Evolutionary conservation across 37 sponge, comb jelly and placozoan genomes (phyloP).

Genomic region (Eunapius fragilis): DNA sequence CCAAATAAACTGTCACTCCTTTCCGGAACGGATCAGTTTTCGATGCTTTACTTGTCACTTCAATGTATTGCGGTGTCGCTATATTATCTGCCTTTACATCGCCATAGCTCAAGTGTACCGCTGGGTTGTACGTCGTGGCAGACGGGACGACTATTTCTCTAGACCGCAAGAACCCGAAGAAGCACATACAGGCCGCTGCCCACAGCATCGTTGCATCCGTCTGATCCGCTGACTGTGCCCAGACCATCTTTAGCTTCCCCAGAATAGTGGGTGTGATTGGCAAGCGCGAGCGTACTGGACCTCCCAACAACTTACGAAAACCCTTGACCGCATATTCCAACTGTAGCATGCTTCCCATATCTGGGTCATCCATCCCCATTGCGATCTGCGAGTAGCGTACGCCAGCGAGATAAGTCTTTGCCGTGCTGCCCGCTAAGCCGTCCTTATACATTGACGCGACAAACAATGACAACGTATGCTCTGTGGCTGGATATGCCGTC

Average conservation of each 20-base stretch:
- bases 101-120: no score
- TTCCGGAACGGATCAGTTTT: conserved; percentile 31
- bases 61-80: neutral
- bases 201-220: no score
- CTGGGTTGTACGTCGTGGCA: no score
- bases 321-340: conserved; percentile 15
- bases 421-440: neutral
- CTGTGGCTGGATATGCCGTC: conserved; percentile 24
- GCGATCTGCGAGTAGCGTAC: conserved; percentile 21
- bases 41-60: neutral
- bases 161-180: no score
- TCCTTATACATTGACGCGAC: conserved; percentile 11
- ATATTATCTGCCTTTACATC: conserved; percentile 1
- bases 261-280: no score
- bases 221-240: no score
- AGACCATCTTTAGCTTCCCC: no score
- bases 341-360: neutral
- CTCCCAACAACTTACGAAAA: neutral
- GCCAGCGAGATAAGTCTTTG: conserved; percentile 19
- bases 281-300: neutral
- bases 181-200: no score
- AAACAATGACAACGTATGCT: conserved; percentile 9
- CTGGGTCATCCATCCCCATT: neutral
- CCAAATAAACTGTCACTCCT: no score
- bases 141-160: no score